Evolutionary conservation across 1,140 invertebrate species (phyloP).

Genomic region (Thrips palmi): DNA sequence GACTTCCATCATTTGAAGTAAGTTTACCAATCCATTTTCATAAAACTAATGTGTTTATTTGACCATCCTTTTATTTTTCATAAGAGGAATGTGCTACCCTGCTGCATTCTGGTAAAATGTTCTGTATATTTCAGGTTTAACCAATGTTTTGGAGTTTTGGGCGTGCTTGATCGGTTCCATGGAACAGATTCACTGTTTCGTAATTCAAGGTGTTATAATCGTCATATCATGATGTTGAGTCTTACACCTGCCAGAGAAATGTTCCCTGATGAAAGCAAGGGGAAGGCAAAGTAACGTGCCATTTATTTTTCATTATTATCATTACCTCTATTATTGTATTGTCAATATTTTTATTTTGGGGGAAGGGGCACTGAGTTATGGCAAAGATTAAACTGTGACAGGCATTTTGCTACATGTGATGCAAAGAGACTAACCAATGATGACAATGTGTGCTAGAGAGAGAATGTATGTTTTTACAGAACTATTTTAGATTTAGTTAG

Average conservation of each 20-base stretch:
- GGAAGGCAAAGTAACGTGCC: conserved; percentile 17
- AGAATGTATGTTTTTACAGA: conserved; percentile 3
- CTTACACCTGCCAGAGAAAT: conserved; percentile 52
- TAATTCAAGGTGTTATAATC: conserved; percentile 45
- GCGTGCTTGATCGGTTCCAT: conserved; percentile 66
- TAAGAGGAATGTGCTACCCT: neutral
- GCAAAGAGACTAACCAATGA: neutral
- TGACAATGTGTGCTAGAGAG: neutral
- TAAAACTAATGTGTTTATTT: conserved; percentile 6
- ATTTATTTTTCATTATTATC: neutral
- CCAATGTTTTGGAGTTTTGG: conserved; percentile 71
- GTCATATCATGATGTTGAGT: conserved; percentile 66
- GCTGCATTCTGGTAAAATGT: conserved; percentile 6
- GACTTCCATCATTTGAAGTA: conserved; percentile 83
- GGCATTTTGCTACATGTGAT: neutral
- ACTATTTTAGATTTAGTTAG: too few relatives aligned
- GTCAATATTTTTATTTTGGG: too few relatives aligned
- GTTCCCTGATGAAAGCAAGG: conserved; percentile 44
- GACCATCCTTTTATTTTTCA: conserved; percentile 3
- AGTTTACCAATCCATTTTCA: conserved; percentile 18
- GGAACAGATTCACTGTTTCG: conserved; percentile 67
- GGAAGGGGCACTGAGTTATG: too few relatives aligned
- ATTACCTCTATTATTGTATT: neutral
- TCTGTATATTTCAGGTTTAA: conserved; percentile 41
- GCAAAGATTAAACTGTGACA: neutral